Percentiles rank a stretch among this genome's conserved stretches.
phyloP scores from a whole-genome alignment of 2,113 vertebrate genomes.

The Gasterosteus nipponicus region DNA sequence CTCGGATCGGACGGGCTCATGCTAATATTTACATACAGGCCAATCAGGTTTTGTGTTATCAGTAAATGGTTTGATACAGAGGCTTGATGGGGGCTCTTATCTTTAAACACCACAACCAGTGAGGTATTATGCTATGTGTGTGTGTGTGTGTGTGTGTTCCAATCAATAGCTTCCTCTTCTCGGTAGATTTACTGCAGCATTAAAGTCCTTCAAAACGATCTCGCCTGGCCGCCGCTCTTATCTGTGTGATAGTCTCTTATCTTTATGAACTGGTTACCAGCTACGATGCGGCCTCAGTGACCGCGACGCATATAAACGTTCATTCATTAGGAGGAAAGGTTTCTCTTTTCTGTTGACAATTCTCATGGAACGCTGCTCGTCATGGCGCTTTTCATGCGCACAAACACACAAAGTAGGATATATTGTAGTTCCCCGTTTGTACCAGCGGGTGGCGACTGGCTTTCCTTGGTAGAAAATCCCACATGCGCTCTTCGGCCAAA shows the following conservation, averaged over 20 bases:
- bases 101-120: conserved; percentile 44
- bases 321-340: neutral
- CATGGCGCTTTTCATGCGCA: neutral
- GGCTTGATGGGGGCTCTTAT: conserved; percentile 46
- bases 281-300: neutral
- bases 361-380: neutral
- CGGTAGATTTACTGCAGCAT: conserved; percentile 47
- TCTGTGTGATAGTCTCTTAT: conserved; percentile 38
- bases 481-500: too few relatives aligned
- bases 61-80: conserved; percentile 32
- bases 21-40: conserved; percentile 55
- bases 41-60: conserved; percentile 49
- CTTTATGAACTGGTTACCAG: conserved; percentile 12
- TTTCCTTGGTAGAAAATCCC: neutral
- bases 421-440: neutral
- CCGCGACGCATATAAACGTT: neutral
- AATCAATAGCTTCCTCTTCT: conserved; percentile 46
- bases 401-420: neutral
- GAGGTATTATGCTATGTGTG: neutral
- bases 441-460: conserved; percentile 37
- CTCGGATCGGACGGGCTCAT: neutral
- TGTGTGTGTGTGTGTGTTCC: conserved; percentile 15
- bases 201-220: conserved; percentile 30
- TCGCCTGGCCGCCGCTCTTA: neutral
- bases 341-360: neutral